Base-by-base conservation (phyloP, 2,797 vertebrate species). In the Numenius phaeopus region DNA sequence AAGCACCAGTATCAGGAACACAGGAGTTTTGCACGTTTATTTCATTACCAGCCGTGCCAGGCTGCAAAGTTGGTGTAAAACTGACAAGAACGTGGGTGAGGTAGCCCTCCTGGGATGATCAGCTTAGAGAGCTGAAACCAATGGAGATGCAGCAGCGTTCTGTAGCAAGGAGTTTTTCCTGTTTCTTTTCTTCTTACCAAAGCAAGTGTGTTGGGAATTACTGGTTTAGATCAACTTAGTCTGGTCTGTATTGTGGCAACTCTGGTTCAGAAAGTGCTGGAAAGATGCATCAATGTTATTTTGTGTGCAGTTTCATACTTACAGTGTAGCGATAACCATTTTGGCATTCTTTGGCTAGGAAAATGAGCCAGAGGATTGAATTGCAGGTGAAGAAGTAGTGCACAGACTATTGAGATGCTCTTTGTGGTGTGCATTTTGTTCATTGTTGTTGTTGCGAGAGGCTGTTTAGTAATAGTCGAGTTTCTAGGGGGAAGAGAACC, bases 401-500 rank as follows among this genome's bases (percentile, higher is more conserved):
- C 82, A 29, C 78, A 75, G 54, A 22, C 20, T 91, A 20, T 54
- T 78, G 85, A 84, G 83, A n/a, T 69, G 29, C 15, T 77, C 32
- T 64, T 84, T 12, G 1, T 12, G 66, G 21, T 77, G 8, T 52
- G 3, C 65, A 22, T 89, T 81, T 83, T 69, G 58, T 90, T 78
- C 50, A 75, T 59, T 70, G 12, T 37, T 90, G 46, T 49, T 69
- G 59, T 52, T 82, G 78, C 16, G 80, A 97, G 87, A 79, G 69
- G 22, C 40, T 72, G 17, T 77, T 71, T 59, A 72, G 32, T 82
- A 92, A 90, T 2, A 17, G 50, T 47, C 3, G 0, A n/a, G 55
- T 84, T 46, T 96, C 94, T 96, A 97, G 6, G 98, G 98, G 22
- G 94, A 98, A n/a, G 86, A 94, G 61, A 98, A 97, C 76, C 95